Percentiles rank a stretch among this genome's conserved stretches.
Conservation (phyloP, 1,140 invertebrate species). For the Reticulitermes speratus region DNA sequence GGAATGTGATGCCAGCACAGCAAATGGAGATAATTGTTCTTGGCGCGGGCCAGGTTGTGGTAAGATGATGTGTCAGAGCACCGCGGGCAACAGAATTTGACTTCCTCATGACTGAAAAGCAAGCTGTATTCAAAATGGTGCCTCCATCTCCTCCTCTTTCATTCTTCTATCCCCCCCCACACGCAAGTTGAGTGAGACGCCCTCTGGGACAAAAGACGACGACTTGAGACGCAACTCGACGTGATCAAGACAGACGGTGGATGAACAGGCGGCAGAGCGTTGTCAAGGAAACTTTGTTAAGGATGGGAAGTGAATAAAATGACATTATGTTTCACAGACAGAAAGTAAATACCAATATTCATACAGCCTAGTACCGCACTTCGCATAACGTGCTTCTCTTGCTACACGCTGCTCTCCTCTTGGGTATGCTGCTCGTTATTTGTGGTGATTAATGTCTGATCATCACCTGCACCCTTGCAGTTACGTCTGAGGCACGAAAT, state of each 20-base stretch:
- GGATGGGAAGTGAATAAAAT: not conserved
- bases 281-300: not conserved
- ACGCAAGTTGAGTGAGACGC: not conserved
- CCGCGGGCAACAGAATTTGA: not conserved
- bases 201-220: not conserved
- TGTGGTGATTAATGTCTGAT: no score
- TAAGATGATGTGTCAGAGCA: no score
- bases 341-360: not conserved
- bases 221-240: not conserved
- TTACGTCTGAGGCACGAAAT: no score
- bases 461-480: no score
- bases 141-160: not conserved
- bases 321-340: not conserved
- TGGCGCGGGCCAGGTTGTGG: no score
- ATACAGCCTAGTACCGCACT: not conserved
- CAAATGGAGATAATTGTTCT: no score
- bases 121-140: not conserved
- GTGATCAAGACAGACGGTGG: not conserved
- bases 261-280: not conserved
- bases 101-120: not conserved
- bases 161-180: no score
- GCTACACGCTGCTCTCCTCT: no score
- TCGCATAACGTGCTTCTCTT: no score
- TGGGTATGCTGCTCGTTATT: no score
- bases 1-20: no score